A percentile compares a stretch with the other conserved stretches of the same genome.
These are phyloP conservation scores for Resseliella maxima DNA, from an alignment of 2,888 invertebrate species.

Conservation along the genomic window DNA sequence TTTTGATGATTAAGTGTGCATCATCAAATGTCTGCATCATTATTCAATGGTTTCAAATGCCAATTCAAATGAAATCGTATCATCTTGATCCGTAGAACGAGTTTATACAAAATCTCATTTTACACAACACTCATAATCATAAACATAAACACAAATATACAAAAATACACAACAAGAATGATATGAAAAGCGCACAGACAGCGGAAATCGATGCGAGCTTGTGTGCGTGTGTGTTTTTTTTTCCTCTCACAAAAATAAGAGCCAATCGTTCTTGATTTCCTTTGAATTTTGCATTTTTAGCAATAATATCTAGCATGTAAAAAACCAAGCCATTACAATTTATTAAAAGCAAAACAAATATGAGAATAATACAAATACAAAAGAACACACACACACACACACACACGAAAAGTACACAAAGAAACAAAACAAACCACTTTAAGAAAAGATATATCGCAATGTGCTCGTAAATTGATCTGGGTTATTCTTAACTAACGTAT, in stretches of 20 bases:
- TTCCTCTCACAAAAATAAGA: too few relatives aligned
- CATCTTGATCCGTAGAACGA: neutral
- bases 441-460: neutral
- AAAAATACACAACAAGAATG: neutral
- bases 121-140: too few relatives aligned
- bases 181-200: neutral
- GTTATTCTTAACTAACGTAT: neutral
- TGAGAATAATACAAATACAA: neutral
- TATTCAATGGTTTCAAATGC: slow-evolving; percentile 12
- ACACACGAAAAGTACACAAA: too few relatives aligned
- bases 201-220: neutral
- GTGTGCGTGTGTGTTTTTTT: neutral
- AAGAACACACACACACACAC: neutral
- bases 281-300: slow-evolving; percentile 19
- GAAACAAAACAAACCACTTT: neutral
- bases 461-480: neutral
- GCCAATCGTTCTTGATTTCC: neutral
- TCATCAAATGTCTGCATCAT: neutral
- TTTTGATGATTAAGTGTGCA: neutral
- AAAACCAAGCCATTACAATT: neutral
- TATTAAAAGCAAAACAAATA: neutral
- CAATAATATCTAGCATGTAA: slow-evolving; percentile 13
- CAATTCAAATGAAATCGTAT: neutral
- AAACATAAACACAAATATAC: too few relatives aligned
- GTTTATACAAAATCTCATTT: neutral